Evolutionary conservation across 2,797 vertebrate genomes (phyloP).

Genomic region (Valencia hispanica): DNA sequence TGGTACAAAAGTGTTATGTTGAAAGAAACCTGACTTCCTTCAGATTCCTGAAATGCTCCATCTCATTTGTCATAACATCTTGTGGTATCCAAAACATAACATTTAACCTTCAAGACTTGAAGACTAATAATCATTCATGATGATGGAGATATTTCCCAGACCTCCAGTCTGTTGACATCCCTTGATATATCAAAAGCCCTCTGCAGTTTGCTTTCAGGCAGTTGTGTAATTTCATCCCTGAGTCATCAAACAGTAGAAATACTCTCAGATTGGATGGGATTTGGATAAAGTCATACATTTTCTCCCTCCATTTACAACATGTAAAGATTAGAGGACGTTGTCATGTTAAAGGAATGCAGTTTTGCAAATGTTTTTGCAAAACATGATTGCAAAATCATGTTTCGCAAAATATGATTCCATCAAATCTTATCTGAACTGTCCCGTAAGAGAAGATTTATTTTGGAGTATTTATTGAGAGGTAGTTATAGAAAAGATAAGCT

Average conservation of each 20-base stretch:
- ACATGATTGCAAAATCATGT: neutral
- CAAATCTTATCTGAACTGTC: neutral
- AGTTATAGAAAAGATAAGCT: neutral
- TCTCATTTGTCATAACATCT: neutral
- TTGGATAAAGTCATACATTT: conserved; percentile 18
- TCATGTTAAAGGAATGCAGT: neutral
- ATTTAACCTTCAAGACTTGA: neutral
- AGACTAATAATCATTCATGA: neutral
- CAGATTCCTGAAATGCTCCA: neutral
- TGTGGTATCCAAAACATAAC: neutral
- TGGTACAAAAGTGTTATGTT: neutral
- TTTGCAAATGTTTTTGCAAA: neutral
- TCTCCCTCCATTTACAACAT: conserved; percentile 23
- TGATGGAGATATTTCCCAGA: neutral
- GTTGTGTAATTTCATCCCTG: conserved; percentile 43
- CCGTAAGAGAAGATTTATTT: neutral
- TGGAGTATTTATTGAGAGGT: neutral
- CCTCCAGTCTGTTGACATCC: neutral
- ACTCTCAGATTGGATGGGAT: conserved; percentile 16
- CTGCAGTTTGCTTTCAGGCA: conserved; percentile 29
- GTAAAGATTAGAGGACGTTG: neutral
- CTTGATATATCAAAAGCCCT: conserved; percentile 4
- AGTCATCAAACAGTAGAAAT: conserved; percentile 42
- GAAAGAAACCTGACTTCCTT: neutral
- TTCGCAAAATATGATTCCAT: neutral